These are phyloP conservation scores for Drosophila grimshawi DNA, from an alignment of 1,140 invertebrate species.

Conservation along the genomic window DNA sequence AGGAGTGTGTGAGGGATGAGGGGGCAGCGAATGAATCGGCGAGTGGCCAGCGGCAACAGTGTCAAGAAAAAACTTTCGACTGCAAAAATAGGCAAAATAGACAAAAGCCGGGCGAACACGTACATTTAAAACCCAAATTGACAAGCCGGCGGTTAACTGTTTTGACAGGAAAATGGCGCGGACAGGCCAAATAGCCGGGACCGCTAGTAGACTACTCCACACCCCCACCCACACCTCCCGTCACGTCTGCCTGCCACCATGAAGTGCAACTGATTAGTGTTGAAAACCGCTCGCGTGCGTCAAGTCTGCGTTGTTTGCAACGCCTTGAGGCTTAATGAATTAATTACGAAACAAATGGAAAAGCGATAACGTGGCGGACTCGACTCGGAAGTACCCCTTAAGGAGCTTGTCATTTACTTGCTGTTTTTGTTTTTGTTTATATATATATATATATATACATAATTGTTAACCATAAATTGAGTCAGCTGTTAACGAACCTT, in stretches of 20 bases:
- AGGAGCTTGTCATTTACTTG: neutral
- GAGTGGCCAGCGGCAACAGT: neutral
- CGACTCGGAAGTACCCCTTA: conserved; percentile 12
- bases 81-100: conserved; percentile 36
- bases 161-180: conserved; percentile 50
- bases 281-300: conserved; percentile 58
- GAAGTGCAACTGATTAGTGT: conserved; percentile 62
- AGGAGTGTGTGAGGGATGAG: neutral
- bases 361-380: neutral
- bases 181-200: neutral
- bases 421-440: neutral
- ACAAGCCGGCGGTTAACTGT: conserved; percentile 54
- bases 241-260: conserved; percentile 10
- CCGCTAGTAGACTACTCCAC: neutral
- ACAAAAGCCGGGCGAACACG: conserved; percentile 28
- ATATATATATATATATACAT: no score
- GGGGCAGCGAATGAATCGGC: no score
- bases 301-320: conserved; percentile 25
- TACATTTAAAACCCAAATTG: conserved; percentile 57
- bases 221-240: neutral
- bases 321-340: conserved; percentile 61
- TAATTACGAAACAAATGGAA: conserved; percentile 50
- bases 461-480: neutral
- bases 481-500: neutral
- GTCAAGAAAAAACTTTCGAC: conserved; percentile 48